These are phyloP conservation scores for Leptinotarsa undecemlineata DNA, from an alignment of 1,140 invertebrate genomes.

Conservation along the genomic window DNA sequence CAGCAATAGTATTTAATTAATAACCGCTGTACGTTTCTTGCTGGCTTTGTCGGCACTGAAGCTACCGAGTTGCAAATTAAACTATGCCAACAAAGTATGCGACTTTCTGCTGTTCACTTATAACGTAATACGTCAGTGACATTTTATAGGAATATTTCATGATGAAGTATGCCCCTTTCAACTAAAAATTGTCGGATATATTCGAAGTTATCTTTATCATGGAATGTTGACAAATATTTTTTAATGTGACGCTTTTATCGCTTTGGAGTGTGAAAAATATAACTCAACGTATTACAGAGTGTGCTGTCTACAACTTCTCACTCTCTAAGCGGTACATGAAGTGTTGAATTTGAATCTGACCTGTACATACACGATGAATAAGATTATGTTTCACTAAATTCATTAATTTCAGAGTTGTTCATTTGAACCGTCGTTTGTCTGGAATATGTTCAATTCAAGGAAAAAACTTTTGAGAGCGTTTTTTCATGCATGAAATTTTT, in stretches of 20 bases:
- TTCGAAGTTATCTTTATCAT: conserved; percentile 43
- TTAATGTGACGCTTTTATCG: conserved; percentile 44
- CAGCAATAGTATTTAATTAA: conserved; percentile 45
- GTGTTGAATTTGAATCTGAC: no score
- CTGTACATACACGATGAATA: no score
- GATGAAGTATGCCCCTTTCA: conserved; percentile 43
- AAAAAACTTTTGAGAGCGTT: no score
- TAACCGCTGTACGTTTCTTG: conserved; percentile 37
- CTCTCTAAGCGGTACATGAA: no score
- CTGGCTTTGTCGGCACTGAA: conserved; percentile 47
- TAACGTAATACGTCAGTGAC: conserved; percentile 53
- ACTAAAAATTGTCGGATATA: conserved; percentile 48
- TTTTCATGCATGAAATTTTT: no score
- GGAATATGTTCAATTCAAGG: no score
- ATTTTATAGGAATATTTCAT: conserved; percentile 48
- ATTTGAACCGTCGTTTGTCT: no score
- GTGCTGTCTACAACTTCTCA: not conserved
- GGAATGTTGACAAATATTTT: conserved; percentile 48
- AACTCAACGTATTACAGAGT: conserved; percentile 9
- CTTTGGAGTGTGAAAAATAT: conserved; percentile 21
- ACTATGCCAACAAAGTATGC: conserved; percentile 54
- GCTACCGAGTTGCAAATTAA: conserved; percentile 49
- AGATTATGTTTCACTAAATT: no score
- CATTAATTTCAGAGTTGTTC: no score
- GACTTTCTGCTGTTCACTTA: conserved; percentile 43